phyloP scores from a whole-genome alignment of 2,113 vertebrate genomes.

The Agelaius tricolor region DNA sequence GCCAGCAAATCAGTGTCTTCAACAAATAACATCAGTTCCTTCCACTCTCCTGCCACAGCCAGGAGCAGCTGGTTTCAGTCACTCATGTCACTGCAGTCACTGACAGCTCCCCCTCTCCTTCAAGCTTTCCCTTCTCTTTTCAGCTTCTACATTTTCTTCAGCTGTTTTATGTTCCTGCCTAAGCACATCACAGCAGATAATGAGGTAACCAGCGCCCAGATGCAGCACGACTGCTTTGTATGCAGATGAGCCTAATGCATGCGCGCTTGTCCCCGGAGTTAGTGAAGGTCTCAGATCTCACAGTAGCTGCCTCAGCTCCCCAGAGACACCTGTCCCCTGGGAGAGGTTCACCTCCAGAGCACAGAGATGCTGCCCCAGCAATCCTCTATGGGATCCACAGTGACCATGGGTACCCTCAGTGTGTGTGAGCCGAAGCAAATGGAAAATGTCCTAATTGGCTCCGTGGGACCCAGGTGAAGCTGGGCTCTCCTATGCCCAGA shows the following conservation, averaged over 20 bases:
- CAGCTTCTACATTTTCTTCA: not conserved
- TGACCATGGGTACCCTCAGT: not conserved
- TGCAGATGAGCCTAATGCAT: not conserved
- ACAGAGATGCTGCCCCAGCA: not conserved
- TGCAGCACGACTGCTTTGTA: not conserved
- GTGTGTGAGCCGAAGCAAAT: accelerated
- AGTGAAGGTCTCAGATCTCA: not conserved
- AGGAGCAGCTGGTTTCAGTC: not conserved
- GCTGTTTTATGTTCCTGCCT: not conserved
- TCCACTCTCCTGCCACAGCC: not conserved
- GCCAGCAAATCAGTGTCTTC: not conserved
- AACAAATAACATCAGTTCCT: not conserved
- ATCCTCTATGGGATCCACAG: no score
- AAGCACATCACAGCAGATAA: not conserved
- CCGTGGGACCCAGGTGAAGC: not conserved
- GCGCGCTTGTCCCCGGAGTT: accelerated
- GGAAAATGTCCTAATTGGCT: not conserved
- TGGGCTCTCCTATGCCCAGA: not conserved
- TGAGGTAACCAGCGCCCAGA: not conserved
- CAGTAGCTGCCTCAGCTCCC: not conserved
- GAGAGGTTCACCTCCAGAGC: not conserved
- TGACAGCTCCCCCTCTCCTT: not conserved
- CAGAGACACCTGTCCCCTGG: not conserved
- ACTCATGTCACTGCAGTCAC: not conserved
- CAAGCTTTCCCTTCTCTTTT: not conserved